Evolutionary conservation across 2,113 vertebrate species (phyloP).

Genomic region (Trochalopteron elliotii): DNA sequence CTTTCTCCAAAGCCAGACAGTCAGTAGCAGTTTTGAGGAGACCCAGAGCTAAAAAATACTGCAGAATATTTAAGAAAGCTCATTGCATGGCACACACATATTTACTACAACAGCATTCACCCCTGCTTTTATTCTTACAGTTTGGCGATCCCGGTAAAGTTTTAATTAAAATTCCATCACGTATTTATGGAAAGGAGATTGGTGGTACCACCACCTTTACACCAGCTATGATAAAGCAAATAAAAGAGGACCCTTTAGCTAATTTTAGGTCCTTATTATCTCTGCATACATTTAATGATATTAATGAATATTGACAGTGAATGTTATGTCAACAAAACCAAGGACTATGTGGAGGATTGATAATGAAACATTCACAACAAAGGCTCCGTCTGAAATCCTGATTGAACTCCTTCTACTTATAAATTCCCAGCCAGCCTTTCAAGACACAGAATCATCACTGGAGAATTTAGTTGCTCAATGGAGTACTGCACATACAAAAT

Average conservation of each 20-base stretch:
- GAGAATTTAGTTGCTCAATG: not conserved
- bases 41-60: not conserved
- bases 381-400: not conserved
- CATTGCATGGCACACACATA: not conserved
- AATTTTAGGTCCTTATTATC: not conserved
- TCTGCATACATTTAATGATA: not conserved
- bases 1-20: not conserved
- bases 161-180: not conserved
- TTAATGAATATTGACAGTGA: not conserved
- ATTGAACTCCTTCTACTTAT: not conserved
- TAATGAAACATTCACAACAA: not conserved
- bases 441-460: not conserved
- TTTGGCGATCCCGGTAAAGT: not conserved
- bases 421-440: not conserved
- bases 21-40: conserved; percentile 22
- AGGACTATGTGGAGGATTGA: not conserved
- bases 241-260: not conserved
- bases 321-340: not conserved
- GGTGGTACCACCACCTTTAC: not conserved
- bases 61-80: not conserved
- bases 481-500: not conserved
- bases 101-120: not conserved
- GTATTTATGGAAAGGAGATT: not conserved
- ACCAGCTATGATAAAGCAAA: not conserved
- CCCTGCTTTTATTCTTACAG: not conserved